These are phyloP conservation scores for Drosophila silvestris DNA, from an alignment of 2,888 invertebrate species.

Conservation along the genomic window DNA sequence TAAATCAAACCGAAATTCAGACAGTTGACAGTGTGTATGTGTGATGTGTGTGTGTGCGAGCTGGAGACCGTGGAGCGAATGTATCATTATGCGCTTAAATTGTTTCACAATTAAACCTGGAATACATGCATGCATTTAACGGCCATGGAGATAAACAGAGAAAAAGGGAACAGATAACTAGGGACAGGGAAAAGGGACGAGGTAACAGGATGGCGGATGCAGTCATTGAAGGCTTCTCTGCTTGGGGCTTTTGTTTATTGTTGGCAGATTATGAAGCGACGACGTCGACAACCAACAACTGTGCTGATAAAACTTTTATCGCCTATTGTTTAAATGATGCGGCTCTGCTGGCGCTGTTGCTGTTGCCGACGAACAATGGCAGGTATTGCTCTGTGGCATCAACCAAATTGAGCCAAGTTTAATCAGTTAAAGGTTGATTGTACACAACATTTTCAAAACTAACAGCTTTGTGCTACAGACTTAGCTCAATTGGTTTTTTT, in stretches of 20 bases:
- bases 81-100: conserved; percentile 67
- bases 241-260: conserved; percentile 66
- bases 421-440: conserved; percentile 45
- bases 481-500: conserved; percentile 19
- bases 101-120: conserved; percentile 68
- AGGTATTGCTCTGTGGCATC: conserved; percentile 23
- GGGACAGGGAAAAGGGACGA: not conserved
- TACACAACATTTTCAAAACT: conserved; percentile 19
- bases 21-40: conserved; percentile 7
- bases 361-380: conserved; percentile 38
- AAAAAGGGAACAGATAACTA: not conserved
- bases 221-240: conserved; percentile 36
- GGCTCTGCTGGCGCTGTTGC: conserved; percentile 11
- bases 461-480: not conserved
- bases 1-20: conserved; percentile 62
- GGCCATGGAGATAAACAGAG: not conserved
- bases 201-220: conserved; percentile 24
- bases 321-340: conserved; percentile 53
- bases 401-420: conserved; percentile 40
- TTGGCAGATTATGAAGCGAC: conserved; percentile 66
- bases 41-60: not conserved
- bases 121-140: conserved; percentile 10
- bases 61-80: conserved; percentile 33
- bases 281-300: conserved; percentile 41
- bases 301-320: conserved; percentile 66